A percentile compares a stretch with the other conserved stretches of the same genome.
phyloP scores from a whole-genome alignment of 2,888 invertebrate species.

The Eudemis profundana region DNA sequence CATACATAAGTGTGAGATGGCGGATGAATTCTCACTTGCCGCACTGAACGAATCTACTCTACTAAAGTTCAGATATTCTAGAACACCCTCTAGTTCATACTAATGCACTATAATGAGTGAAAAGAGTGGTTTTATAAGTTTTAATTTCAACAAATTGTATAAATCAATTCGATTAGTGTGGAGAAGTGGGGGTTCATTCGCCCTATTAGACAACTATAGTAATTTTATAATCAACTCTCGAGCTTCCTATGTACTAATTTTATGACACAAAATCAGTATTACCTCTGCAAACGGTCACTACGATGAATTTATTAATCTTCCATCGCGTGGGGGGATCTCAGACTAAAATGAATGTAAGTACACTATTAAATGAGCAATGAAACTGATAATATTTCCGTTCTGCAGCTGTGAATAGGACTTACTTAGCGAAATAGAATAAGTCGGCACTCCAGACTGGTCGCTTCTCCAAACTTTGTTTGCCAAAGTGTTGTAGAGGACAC shows the following conservation, averaged over 20 bases:
- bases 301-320: conserved; percentile 58
- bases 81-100: background rate
- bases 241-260: conserved; percentile 6
- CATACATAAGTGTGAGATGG: too few relatives aligned
- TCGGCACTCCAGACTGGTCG: conserved; percentile 41
- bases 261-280: conserved; percentile 49
- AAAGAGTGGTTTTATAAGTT: background rate
- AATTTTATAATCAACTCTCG: background rate
- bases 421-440: conserved; percentile 67
- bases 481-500: background rate
- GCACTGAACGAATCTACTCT: background rate
- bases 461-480: background rate
- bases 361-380: conserved; percentile 64
- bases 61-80: background rate
- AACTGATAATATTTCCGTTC: conserved; percentile 73
- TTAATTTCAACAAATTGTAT: background rate
- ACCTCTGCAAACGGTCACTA: conserved; percentile 55
- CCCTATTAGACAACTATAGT: too few relatives aligned
- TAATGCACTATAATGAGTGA: background rate
- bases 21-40: background rate
- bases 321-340: conserved; percentile 74
- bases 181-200: background rate
- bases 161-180: background rate
- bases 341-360: conserved; percentile 52
- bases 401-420: conserved; percentile 79